Conservation (phyloP, 2,888 invertebrate genomes). For the Xestia xanthographa region DNA sequence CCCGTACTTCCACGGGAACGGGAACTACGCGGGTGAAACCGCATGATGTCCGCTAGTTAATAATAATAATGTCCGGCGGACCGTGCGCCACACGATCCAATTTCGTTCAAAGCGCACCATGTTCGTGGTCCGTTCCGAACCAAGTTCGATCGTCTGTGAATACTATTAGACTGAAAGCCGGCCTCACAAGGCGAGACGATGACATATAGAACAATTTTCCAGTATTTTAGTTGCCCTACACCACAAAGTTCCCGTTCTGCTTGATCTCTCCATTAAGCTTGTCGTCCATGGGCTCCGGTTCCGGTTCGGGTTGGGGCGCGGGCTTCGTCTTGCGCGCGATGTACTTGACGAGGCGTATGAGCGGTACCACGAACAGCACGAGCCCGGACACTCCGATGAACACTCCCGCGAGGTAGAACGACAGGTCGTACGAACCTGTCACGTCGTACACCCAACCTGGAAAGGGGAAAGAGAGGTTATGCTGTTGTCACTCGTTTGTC, state of each 20-base stretch:
- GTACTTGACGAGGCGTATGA: slow-evolving; percentile 62
- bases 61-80: too few relatives aligned
- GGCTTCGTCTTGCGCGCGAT: slow-evolving; percentile 32
- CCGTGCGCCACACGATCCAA: too few relatives aligned
- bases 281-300: neutral
- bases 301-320: accelerated
- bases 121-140: too few relatives aligned
- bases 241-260: slow-evolving; percentile 73
- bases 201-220: neutral
- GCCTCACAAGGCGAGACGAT: neutral
- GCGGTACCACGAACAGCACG: slow-evolving; percentile 87
- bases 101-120: too few relatives aligned
- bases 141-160: too few relatives aligned
- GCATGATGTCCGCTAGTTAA: too few relatives aligned
- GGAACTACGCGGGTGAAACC: too few relatives aligned
- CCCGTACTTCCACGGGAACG: too few relatives aligned
- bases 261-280: slow-evolving; percentile 69
- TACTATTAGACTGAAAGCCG: neutral
- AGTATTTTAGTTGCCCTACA: slow-evolving; percentile 20
- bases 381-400: slow-evolving; percentile 94
- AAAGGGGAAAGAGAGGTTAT: neutral
- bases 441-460: slow-evolving; percentile 95
- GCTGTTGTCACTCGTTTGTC: neutral
- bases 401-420: slow-evolving; percentile 95
- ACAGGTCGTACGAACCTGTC: slow-evolving; percentile 94